Evolutionary conservation across 1,140 invertebrate genomes (phyloP).

Genomic region (Drosophila bipectinata): DNA sequence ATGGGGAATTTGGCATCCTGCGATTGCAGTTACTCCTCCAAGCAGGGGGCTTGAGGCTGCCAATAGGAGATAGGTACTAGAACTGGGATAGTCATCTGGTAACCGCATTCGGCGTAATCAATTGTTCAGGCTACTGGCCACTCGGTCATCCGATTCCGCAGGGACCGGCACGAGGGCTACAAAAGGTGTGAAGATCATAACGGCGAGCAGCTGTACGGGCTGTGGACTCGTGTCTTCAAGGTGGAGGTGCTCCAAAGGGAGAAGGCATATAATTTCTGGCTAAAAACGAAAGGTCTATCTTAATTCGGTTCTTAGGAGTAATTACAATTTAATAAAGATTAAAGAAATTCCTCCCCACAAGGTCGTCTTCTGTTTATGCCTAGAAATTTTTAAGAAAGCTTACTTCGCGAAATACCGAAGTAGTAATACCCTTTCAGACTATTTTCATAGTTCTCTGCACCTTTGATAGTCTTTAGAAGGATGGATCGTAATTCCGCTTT

Average conservation of each 20-base stretch:
- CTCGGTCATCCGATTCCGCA: slow-evolving; percentile 39
- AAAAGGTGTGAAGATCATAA: slow-evolving; percentile 53
- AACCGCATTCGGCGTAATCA: slow-evolving; percentile 80
- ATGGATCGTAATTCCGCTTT: too few relatives aligned
- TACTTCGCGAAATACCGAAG: background rate
- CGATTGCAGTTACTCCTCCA: slow-evolving; percentile 12
- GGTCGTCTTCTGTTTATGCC: background rate
- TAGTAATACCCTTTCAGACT: background rate
- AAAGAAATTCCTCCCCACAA: slow-evolving; percentile 41
- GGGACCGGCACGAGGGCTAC: slow-evolving; percentile 49
- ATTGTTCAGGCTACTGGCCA: slow-evolving; percentile 64
- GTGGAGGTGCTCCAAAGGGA: slow-evolving; percentile 19
- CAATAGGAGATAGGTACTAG: background rate
- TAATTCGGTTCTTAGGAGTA: slow-evolving; percentile 45
- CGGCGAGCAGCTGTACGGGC: slow-evolving; percentile 56
- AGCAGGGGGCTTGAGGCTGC: slow-evolving; percentile 30
- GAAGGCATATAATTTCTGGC: background rate
- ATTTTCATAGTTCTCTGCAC: too few relatives aligned
- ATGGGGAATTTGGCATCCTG: slow-evolving; percentile 59
- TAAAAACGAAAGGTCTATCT: background rate
- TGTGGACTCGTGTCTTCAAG: slow-evolving; percentile 27
- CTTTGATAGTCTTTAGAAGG: too few relatives aligned
- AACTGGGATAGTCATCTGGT: slow-evolving; percentile 53
- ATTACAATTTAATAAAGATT: slow-evolving; percentile 73
- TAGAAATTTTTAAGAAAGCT: background rate